These are phyloP conservation scores for Rhaphigaster nebulosa DNA, from an alignment of 2,888 invertebrate species.

Conservation along the genomic window DNA sequence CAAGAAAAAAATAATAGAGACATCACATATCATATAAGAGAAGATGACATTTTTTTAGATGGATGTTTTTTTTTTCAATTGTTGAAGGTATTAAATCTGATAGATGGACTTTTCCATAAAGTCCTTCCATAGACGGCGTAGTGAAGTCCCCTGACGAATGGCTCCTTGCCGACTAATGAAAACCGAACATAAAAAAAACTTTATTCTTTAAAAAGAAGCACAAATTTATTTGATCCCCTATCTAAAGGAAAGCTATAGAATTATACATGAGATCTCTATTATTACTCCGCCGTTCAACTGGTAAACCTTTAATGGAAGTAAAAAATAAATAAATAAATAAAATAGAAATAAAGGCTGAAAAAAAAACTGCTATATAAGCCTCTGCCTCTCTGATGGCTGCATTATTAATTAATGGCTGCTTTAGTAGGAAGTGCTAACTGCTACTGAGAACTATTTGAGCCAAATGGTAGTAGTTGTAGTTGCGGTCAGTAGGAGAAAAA, in stretches of 20 bases:
- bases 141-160: background rate
- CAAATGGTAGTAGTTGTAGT: conserved; percentile 8
- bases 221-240: background rate
- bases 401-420: conserved; percentile 9
- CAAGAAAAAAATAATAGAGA: too few relatives aligned
- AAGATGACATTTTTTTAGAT: too few relatives aligned
- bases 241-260: background rate
- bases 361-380: background rate
- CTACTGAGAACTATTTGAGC: conserved; percentile 8
- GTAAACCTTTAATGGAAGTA: background rate
- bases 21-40: too few relatives aligned
- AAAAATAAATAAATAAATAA: conserved; percentile 28
- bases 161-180: background rate
- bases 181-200: background rate
- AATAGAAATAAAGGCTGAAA: background rate
- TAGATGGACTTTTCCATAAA: background rate
- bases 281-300: background rate
- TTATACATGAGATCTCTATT: conserved; percentile 31
- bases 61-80: background rate
- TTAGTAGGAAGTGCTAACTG: conserved; percentile 15
- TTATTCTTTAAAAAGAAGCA: background rate
- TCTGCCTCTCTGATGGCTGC: background rate
- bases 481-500: background rate
- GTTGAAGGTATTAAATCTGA: background rate
- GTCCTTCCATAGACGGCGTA: background rate